Conservation (phyloP, 1,140 invertebrate species). For the Neelides sp. region DNA sequence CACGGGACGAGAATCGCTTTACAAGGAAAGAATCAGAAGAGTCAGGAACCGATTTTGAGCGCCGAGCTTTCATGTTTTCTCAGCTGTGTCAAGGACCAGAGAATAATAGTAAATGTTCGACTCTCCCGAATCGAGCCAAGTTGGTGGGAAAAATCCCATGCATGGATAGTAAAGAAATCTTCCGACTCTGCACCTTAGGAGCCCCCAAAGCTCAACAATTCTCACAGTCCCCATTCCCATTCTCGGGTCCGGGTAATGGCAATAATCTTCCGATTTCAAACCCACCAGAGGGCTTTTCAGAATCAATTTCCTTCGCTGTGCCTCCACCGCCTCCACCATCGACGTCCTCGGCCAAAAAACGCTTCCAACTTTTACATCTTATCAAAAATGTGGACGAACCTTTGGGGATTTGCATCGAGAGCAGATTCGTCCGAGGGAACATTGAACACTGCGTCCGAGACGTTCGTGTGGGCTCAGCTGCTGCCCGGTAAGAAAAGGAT, state of each 20-base stretch:
- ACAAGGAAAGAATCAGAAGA: neutral
- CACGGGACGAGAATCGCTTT: slow-evolving; percentile 3
- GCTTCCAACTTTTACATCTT: slow-evolving; percentile 26
- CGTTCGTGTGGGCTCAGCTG: slow-evolving; percentile 13
- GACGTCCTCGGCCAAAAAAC: slow-evolving; percentile 9
- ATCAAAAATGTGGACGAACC: slow-evolving; percentile 16
- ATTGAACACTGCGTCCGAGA: slow-evolving; percentile 18
- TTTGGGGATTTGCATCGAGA: slow-evolving; percentile 13
- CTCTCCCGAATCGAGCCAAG: neutral
- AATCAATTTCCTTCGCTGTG: too few species aligned
- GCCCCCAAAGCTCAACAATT: neutral
- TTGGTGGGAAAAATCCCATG: slow-evolving; percentile 22
- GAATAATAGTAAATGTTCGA: neutral
- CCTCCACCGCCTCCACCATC: slow-evolving; percentile 17
- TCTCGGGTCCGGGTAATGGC: neutral
- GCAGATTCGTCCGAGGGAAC: slow-evolving; percentile 6
- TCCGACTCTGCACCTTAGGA: slow-evolving; percentile 19
- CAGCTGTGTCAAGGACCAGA: slow-evolving; percentile 5
- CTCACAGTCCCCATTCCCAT: neutral
- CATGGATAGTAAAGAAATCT: slow-evolving; percentile 29
- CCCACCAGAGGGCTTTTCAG: too few species aligned
- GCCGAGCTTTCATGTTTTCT: slow-evolving; percentile 5
- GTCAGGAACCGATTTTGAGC: neutral
- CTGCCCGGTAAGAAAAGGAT: slow-evolving; percentile 22
- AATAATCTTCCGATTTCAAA: too few species aligned